Base-by-base conservation (phyloP, 2,113 vertebrate species). In the Bombycilla garrulus region DNA sequence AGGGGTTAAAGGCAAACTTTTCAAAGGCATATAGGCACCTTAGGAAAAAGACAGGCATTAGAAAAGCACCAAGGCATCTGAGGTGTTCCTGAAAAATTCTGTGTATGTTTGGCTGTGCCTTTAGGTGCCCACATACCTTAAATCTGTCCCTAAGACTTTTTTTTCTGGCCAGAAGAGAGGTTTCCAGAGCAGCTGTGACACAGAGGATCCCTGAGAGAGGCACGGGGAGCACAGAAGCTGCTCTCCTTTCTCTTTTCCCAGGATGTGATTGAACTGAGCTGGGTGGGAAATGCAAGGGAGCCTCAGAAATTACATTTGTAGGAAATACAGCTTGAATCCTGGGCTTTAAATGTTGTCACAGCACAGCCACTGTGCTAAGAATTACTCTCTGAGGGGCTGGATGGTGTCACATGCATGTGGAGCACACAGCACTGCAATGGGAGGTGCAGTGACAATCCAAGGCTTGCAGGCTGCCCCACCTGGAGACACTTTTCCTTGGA, bases 1-100 rank as follows among this genome's bases (percentile, higher is more conserved):
- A 93, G 89, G 48, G 81, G 73, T 70, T 91, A 91, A 95, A 93
- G 93, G 73, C 48, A 78, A 90, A 53, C 62, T 85, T 91, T 92
- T 91, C 84, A 95, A 91, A 95, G 91, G 70, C 17, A 17, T 45
- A 69, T 60, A 84, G 42, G 48, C 1, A 4, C 81, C 70, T 78
- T 44, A 74, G 77, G 69, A 79, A 81, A 58, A 42, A 69, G 73
- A 87, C 31, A 82, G 70, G 57, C 50, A 53, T 42, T 29, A 64
- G 16, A 42, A 72, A 87, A 90, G 65, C 1, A 4, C 33, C 0
- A 0, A 89, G 57, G 48, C 48, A 87, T 56, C 69, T 81, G 62
- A 94, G 26, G 33, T 15, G 33, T 35, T 90, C 58, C 78, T 83
- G 64, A 74, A 90, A 90, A 70, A 90, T 78, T 44, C 24, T 36